Evolutionary conservation across 2,888 invertebrate genomes (phyloP), one percentile per base, ranked within the genome.

Genomic region (Philereme transversata): DNA sequence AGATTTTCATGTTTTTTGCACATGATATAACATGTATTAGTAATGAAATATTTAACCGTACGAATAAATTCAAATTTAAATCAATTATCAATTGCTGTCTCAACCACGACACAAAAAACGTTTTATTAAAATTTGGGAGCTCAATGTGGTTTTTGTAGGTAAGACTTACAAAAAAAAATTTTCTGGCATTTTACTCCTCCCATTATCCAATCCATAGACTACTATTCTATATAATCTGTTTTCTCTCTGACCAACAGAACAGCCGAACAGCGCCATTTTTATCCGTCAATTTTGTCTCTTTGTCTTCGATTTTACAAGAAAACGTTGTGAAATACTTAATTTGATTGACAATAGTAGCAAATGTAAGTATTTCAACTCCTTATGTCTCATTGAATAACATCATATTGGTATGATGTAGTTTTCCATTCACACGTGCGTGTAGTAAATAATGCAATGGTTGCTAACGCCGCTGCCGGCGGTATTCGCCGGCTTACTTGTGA

Each of bases 381-480:
- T 8, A 8, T 40, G 7, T 40, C 4, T 40, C 40, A 8, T 6
- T 40, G 40, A 6, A 6, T 6, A 40, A 8, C 4, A 40, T 6
- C 6, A 8, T 5, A 4, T 4, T 7, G 40, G 8, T n/a, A 10
- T 4, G 4, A n/a, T 41, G 7, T 43, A 10, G 43, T 43, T 4
- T 51, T 5, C 33, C 0, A 47, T 7, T 33, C 10, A 58, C 78
- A 77, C 78, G 77, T 78, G 75, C 55, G 38, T 38, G 38, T 38
- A 58, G 53, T 51, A 34, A 50, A 50, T 51, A 53, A 34, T 70
- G 58, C 63, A 44, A 58, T 57, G 61, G 58, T 75, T 75, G 69
- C 71, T 69, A 77, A 74, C 22, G 22, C 74, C 70, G 73, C 75
- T 76, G 78, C 62, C 71, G 67, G 64, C 8, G 40, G 54, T 7